phyloP scores from a whole-genome alignment of 2,888 invertebrate genomes.

The Drosophila nr. fundita region DNA sequence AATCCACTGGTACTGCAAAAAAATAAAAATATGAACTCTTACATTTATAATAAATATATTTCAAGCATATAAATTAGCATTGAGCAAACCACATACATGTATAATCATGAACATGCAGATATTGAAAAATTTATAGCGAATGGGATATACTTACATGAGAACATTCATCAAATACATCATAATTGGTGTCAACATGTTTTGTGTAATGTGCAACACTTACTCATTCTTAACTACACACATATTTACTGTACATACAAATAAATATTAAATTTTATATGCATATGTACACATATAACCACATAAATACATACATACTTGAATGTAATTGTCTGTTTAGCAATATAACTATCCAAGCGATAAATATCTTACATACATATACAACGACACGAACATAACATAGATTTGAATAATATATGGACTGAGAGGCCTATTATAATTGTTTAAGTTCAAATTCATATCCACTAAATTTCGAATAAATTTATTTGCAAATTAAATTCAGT shows the following conservation, averaged over 20 bases:
- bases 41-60: background rate
- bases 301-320: background rate
- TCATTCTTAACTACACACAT: slow-evolving; percentile 14
- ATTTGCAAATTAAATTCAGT: background rate
- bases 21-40: slow-evolving; percentile 9
- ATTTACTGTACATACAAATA: slow-evolving; percentile 18
- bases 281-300: slow-evolving; percentile 17
- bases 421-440: slow-evolving; percentile 22
- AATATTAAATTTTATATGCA: slow-evolving; percentile 4
- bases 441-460: slow-evolving; percentile 17
- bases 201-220: slow-evolving; percentile 11
- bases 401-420: slow-evolving; percentile 28
- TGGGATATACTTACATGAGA: slow-evolving; percentile 3
- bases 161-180: slow-evolving; percentile 8
- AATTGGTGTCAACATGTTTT: slow-evolving; percentile 19
- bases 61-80: background rate
- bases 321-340: slow-evolving; percentile 13
- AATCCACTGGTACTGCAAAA: background rate
- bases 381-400: slow-evolving; percentile 20
- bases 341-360: slow-evolving; percentile 22
- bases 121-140: slow-evolving; percentile 20
- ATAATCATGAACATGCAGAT: slow-evolving; percentile 25
- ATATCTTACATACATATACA: slow-evolving; percentile 17
- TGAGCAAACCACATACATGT: background rate
- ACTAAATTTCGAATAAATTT: slow-evolving; percentile 5